Evolutionary conservation across 2,888 invertebrate species (phyloP), one percentile per base, ranked within the genome.

Genomic region (Saturnia pavonia): DNA sequence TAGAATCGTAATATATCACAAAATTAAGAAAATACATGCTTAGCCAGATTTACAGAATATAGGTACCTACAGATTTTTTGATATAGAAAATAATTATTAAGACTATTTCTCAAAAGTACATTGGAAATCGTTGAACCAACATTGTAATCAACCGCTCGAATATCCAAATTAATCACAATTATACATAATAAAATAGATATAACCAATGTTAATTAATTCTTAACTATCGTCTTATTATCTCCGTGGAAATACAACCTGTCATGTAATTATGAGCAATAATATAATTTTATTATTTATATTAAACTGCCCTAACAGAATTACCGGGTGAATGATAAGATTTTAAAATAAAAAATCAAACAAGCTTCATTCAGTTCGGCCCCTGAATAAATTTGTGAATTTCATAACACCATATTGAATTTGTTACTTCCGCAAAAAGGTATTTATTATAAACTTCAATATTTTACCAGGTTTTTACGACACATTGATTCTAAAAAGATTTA

Each of bases 201-300:
- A 40, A 19, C 19, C n/a, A 65, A 65, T 65, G 40, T 45, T 67
- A 25, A 67, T 67, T 67, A 67, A 67, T 45, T 67, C n/a, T 67
- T 45, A 54, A 68, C 68, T 54, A 68, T 51, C 68, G 40, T 27
- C 34, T 68, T 40, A 68, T 68, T 54, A 68, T 65, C 65, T 19
- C n/a, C 22, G n/a, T 40, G 45, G 48, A 71, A 65, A 71, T 71
- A 65, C 67, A 71, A 71, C 68, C 54, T 45, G 71, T 71, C 71
- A 68, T 71, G 54, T 68, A 68, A 71, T 65, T 68, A 71, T 68
- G 40, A 70, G 66, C 48, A 42, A n/a, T 69, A 67, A 57, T 71
- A 68, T 65, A 27, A 40, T 51, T 65, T 48, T 48, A 48, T 51
- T 51, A 68, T 40, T 63, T 68, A 68, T 71, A 71, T 63, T 65